A percentile compares a stretch with the other conserved stretches of the same genome.
Conservation (phyloP, 2,797 vertebrate genomes). For the Lemur catta region DNA sequence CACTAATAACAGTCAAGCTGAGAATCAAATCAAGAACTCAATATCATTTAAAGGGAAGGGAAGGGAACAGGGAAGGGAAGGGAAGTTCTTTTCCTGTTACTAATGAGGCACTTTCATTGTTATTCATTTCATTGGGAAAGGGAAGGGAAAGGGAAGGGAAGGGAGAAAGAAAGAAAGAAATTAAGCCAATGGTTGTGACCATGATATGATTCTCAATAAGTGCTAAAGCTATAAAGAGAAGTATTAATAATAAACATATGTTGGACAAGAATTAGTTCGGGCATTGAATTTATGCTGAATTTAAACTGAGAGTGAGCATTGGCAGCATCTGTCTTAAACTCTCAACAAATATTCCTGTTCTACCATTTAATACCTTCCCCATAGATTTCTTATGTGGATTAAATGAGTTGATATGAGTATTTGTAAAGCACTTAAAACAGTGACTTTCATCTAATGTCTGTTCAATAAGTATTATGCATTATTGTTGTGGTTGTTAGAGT, state of each 20-base stretch:
- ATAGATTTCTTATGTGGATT: not conserved
- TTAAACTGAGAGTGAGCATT: not conserved
- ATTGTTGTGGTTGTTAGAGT: not conserved
- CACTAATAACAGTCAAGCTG: not conserved
- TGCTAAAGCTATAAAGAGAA: not conserved
- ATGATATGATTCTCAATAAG: not conserved
- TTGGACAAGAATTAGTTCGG: not conserved
- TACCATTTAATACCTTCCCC: not conserved
- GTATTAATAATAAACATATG: not conserved
- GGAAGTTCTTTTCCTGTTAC: not conserved
- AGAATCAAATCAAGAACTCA: not conserved
- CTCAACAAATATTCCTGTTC: not conserved
- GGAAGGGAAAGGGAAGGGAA: not conserved
- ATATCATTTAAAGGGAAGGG: not conserved
- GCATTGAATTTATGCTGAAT: not conserved
- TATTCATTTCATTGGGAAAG: too few relatives aligned
- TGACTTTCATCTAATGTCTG: not conserved
- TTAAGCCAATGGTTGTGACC: not conserved
- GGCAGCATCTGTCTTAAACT: not conserved
- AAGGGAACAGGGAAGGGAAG: too few relatives aligned
- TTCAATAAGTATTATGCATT: not conserved
- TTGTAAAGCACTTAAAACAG: not conserved
- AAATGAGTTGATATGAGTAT: not conserved
- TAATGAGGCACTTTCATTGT: too few relatives aligned
- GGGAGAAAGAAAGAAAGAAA: not conserved